Evolutionary conservation across 2,113 vertebrate species (phyloP).

Genomic region (Halichoeres trimaculatus): DNA sequence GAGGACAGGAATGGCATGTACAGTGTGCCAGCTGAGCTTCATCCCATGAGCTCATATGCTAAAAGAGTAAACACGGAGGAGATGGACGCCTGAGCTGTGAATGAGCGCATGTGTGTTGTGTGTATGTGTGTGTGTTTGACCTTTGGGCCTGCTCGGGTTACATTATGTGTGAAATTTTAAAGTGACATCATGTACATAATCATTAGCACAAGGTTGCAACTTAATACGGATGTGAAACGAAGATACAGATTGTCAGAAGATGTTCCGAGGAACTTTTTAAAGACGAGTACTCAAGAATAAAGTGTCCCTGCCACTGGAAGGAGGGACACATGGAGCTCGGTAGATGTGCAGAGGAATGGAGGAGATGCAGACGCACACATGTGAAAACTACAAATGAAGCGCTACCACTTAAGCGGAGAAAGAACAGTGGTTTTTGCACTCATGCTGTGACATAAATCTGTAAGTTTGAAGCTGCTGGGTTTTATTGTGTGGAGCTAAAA

Average conservation of each 20-base stretch:
- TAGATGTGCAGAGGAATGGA: not conserved
- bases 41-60: constrained; percentile 67
- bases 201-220: constrained; percentile 55
- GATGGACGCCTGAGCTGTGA: constrained; percentile 21
- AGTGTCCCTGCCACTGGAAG: constrained; percentile 35
- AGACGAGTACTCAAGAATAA: not conserved
- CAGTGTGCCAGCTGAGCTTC: constrained; percentile 38
- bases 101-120: constrained; percentile 36
- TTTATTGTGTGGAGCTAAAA: too few relatives aligned
- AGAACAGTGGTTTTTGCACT: not conserved
- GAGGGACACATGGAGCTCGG: constrained; percentile 2
- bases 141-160: constrained; percentile 56
- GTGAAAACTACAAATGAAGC: constrained; percentile 11
- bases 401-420: not conserved
- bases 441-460: too few relatives aligned
- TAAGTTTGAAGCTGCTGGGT: too few relatives aligned
- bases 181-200: constrained; percentile 62
- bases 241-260: not conserved
- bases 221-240: constrained; percentile 18
- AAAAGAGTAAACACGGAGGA: constrained; percentile 28
- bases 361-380: not conserved
- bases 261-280: not conserved
- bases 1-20: constrained; percentile 64
- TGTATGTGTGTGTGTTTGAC: constrained; percentile 25
- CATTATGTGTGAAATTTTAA: constrained; percentile 57